A percentile compares a stretch with the other conserved stretches of the same genome.
Evolutionary conservation across 2,888 invertebrate species (phyloP).

Genomic region (Pseudanteris insignis): DNA sequence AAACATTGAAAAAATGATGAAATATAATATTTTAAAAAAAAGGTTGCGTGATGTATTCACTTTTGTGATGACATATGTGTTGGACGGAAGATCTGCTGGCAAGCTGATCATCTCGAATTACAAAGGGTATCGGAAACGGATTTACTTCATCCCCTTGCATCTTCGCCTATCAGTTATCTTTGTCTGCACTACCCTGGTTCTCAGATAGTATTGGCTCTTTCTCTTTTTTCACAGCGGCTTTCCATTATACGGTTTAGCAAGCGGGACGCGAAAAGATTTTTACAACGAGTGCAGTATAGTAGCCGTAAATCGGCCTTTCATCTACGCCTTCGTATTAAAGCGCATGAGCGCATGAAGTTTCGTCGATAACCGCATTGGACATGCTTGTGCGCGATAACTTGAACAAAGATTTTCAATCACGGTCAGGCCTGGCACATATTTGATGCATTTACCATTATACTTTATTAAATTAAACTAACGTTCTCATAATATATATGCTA

Average conservation of each 20-base stretch:
- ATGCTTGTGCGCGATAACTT: constrained; percentile 41
- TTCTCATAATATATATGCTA: too few relatives aligned
- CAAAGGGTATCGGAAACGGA: constrained; percentile 60
- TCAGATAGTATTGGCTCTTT: constrained; percentile 25
- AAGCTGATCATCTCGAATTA: constrained; percentile 67
- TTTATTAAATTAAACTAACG: too few relatives aligned
- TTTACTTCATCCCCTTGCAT: constrained; percentile 42
- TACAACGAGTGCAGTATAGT: constrained; percentile 45
- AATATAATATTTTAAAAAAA: constrained; percentile 2
- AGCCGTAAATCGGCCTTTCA: constrained; percentile 47
- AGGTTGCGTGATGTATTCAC: neutral
- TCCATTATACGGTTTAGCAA: constrained; percentile 46
- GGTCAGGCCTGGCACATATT: too few relatives aligned
- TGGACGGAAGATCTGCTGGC: constrained; percentile 43
- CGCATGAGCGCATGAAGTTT: constrained; percentile 47
- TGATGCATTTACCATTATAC: too few relatives aligned
- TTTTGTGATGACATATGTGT: constrained; percentile 38
- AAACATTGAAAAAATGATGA: too few relatives aligned
- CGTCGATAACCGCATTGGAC: constrained; percentile 47
- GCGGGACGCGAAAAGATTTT: constrained; percentile 47
- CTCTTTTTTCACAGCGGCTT: constrained; percentile 33
- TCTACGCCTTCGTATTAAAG: constrained; percentile 46
- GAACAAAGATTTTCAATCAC: constrained; percentile 44
- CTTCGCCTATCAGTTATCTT: constrained; percentile 23
- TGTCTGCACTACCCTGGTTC: neutral